Conservation (phyloP, 1,140 invertebrate species). For the Bombyx mandarina region DNA sequence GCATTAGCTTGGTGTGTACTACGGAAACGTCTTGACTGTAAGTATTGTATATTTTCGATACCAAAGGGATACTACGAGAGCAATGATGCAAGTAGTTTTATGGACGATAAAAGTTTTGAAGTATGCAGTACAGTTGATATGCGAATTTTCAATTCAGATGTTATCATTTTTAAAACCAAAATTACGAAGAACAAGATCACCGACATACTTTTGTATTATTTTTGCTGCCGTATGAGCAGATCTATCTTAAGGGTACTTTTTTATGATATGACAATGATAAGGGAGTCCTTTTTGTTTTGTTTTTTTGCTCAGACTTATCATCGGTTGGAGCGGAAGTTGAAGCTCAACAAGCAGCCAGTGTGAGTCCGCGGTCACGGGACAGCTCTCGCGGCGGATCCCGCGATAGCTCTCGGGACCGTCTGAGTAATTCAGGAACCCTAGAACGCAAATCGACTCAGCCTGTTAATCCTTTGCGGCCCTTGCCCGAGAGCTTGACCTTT, state of each 20-base stretch:
- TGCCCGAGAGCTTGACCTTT: conserved; percentile 89
- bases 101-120: too few relatives aligned
- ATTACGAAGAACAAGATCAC: too few relatives aligned
- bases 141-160: too few relatives aligned
- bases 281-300: neutral
- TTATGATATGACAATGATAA: too few relatives aligned
- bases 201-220: too few relatives aligned
- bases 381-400: conserved; percentile 63
- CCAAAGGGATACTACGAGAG: too few relatives aligned
- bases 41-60: conserved; percentile 55
- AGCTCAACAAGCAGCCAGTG: conserved; percentile 60
- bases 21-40: conserved; percentile 91
- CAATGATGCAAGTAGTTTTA: too few relatives aligned
- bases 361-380: conserved; percentile 46
- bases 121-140: too few relatives aligned
- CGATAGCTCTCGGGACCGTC: conserved; percentile 61
- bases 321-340: conserved; percentile 78
- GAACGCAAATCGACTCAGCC: conserved; percentile 54
- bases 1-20: conserved; percentile 92
- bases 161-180: too few relatives aligned
- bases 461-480: conserved; percentile 74
- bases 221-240: too few relatives aligned
- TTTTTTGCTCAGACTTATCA: conserved; percentile 77
- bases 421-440: conserved; percentile 60
- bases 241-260: too few relatives aligned